Conservation (phyloP, 2,888 invertebrate species). For the Chalcosyrphus nemorum region DNA sequence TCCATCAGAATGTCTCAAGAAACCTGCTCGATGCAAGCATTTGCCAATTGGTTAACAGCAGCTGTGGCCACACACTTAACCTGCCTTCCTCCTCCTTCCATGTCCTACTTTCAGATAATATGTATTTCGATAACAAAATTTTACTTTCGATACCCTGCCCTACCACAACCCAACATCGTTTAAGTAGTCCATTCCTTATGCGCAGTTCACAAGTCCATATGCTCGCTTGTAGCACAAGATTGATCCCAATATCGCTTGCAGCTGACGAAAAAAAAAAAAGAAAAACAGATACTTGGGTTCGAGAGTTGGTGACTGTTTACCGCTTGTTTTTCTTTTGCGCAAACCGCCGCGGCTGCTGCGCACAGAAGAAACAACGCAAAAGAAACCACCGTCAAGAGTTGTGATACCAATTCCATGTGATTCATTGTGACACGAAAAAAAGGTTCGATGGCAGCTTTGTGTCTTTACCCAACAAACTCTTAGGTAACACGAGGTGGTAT, state of each 20-base stretch:
- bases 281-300: slow-evolving; percentile 19
- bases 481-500: not conserved
- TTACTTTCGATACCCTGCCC: slow-evolving; percentile 43
- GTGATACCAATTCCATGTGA: slow-evolving; percentile 12
- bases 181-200: not conserved
- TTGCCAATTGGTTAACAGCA: slow-evolving; percentile 46
- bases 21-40: slow-evolving; percentile 26
- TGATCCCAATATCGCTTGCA: slow-evolving; percentile 3
- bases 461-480: slow-evolving; percentile 10
- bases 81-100: slow-evolving; percentile 12
- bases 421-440: slow-evolving; percentile 47
- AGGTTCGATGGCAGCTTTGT: slow-evolving; percentile 22
- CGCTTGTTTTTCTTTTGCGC: slow-evolving; percentile 42
- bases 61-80: slow-evolving; percentile 32
- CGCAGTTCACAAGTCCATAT: not conserved
- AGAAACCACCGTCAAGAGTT: not conserved
- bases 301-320: slow-evolving; percentile 1
- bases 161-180: slow-evolving; percentile 1
- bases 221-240: slow-evolving; percentile 3
- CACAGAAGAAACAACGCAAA: slow-evolving; percentile 10
- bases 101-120: slow-evolving; percentile 43
- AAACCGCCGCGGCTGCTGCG: not conserved
- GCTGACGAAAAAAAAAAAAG: too few species aligned
- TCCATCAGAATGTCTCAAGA: not conserved
- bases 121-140: slow-evolving; percentile 44